phyloP scores from a whole-genome alignment of 2,113 vertebrate genomes.

The Callorhinus ursinus region DNA sequence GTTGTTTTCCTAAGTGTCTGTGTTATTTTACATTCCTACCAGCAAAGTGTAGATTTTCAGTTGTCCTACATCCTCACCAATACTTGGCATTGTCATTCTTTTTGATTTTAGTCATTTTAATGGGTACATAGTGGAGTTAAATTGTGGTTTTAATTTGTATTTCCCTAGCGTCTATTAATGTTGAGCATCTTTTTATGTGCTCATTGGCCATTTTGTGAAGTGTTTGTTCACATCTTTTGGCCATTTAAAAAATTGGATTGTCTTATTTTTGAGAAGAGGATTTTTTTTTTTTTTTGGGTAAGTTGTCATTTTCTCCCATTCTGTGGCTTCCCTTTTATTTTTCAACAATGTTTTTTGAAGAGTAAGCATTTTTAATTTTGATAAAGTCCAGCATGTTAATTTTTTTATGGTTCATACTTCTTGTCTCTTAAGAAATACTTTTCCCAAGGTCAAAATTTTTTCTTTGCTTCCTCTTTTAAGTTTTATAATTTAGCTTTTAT shows the following conservation, averaged over 20 bases:
- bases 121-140: neutral
- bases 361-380: neutral
- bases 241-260: neutral
- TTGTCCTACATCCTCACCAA: neutral
- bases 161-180: neutral
- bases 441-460: neutral
- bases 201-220: neutral
- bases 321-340: neutral
- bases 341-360: neutral
- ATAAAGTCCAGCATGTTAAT: neutral
- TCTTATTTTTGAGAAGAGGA: neutral
- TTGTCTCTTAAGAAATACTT: conserved; percentile 1
- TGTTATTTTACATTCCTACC: neutral
- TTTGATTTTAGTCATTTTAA: neutral
- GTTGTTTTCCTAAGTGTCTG: neutral
- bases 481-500: neutral
- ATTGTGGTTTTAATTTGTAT: neutral
- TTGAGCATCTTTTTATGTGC: neutral
- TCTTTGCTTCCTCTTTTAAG: neutral
- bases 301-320: neutral
- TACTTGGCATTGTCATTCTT: neutral
- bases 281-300: neutral
- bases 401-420: neutral
- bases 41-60: neutral
- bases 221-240: neutral